Conservation (phyloP, 2,113 vertebrate genomes). For the Chloroceryle aenea region DNA sequence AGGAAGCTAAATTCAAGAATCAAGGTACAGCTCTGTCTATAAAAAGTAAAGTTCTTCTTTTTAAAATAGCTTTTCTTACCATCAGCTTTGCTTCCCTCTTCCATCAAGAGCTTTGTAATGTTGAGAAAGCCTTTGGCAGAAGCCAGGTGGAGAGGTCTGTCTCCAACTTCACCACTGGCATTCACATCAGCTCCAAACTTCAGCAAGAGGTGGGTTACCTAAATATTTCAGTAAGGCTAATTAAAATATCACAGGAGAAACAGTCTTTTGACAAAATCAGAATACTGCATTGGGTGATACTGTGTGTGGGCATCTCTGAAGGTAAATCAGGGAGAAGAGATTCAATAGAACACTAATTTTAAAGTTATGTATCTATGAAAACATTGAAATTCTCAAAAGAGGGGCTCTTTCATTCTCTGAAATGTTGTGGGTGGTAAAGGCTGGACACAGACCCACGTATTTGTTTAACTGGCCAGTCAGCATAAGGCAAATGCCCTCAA, state of each 20-base stretch:
- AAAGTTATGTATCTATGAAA: background rate
- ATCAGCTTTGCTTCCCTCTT: constrained; percentile 86
- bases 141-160: constrained; percentile 91
- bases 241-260: background rate
- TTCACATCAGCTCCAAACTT: constrained; percentile 93
- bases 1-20: background rate
- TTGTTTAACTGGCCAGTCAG: background rate
- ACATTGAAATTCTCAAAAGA: background rate
- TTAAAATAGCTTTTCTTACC: constrained; percentile 72
- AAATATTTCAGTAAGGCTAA: background rate
- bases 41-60: background rate
- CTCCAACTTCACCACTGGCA: constrained; percentile 90
- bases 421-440: background rate
- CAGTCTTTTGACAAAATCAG: background rate
- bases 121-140: constrained; percentile 90
- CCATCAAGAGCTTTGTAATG: constrained; percentile 87
- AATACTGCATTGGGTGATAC: background rate
- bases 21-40: background rate
- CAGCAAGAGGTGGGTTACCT: constrained; percentile 88
- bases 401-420: background rate
- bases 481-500: background rate
- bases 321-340: background rate
- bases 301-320: accelerated
- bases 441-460: background rate
- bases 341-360: background rate